Conservation (phyloP, 53 echinoderm and acorn worm genomes). For the Actinopyga echinites region DNA sequence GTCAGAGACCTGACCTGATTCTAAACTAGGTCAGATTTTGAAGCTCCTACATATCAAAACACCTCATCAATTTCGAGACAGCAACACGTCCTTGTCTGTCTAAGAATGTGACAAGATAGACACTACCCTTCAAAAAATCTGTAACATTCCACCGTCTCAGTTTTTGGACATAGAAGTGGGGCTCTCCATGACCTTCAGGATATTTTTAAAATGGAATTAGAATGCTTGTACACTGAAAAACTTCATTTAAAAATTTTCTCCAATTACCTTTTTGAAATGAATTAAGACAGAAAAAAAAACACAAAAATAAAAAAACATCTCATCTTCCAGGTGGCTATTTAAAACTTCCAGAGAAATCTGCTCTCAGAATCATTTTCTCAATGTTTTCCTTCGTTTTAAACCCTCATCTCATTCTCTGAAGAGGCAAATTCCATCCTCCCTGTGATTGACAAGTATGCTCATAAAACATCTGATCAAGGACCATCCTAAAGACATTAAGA, state of each 20-base stretch:
- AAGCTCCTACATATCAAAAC: neutral
- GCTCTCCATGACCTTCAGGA: slow-evolving; percentile 16
- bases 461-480: slow-evolving; percentile 38
- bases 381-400: no score
- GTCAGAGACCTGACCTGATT: slow-evolving; percentile 19
- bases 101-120: no score
- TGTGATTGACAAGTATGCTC: slow-evolving; percentile 35
- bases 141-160: no score
- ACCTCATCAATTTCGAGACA: neutral
- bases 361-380: no score
- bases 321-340: no score
- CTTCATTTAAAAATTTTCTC: neutral
- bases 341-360: no score
- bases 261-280: neutral
- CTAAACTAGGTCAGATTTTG: slow-evolving; percentile 18
- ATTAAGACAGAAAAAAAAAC: neutral
- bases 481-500: slow-evolving; percentile 25
- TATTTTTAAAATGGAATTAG: neutral
- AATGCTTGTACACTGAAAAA: neutral
- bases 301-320: neutral
- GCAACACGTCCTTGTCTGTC: no score
- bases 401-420: neutral
- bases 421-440: slow-evolving; percentile 2
- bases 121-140: no score
- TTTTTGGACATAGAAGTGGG: neutral